Base-by-base conservation (phyloP, 2,113 vertebrate genomes). In the Tragulus kanchil region DNA sequence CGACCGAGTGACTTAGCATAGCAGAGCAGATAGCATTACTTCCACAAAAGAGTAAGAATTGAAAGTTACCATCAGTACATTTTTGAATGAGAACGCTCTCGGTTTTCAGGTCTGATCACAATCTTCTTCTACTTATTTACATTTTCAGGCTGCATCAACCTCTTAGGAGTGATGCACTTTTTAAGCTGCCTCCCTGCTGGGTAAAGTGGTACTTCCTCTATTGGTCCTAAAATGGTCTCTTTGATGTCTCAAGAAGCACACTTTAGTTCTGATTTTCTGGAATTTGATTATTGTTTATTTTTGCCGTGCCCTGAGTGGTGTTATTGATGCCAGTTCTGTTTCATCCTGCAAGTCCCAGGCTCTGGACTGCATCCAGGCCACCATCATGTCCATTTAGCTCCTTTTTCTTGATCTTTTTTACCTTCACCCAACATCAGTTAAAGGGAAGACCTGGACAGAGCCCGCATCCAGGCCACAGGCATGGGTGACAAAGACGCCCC, bases 211-310 rank as follows among this genome's bases (percentile, higher is more conserved):
- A 90, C 48, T 95, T 71, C 52, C 67, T 96, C 69, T 69, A 11
- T 85, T 59, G 90, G 75, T 73, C 71, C 91, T 90, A 82, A 96
- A 96, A 90, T 54, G 64, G 71, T 84, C 82, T 65, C 65, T 89
- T 71, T 94, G 54, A 86, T 78, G 56, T 78, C 64, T 97, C 45
- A 75, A 69, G 61, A 69, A 79, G 26, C 86, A 87, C 52, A 62
- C 15, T 61, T 71, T 52, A 42, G 58, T 62, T 89, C n/a, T 52
- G 21, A 31, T 81, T 93, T 91, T 69, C 69, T 71, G 25, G 12
- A 85, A 96, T 95, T 75, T 77, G 58, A 92, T 89, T 65, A 42
- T 56, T 92, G 5, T 81, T 90, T 82, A 77, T 73, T 92, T 71
- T 84, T 42, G 10, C 14, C 28, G 64, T 48, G 23, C 16, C 58